Conservation (phyloP, 1,140 invertebrate species). For the Maniola jurtina region DNA sequence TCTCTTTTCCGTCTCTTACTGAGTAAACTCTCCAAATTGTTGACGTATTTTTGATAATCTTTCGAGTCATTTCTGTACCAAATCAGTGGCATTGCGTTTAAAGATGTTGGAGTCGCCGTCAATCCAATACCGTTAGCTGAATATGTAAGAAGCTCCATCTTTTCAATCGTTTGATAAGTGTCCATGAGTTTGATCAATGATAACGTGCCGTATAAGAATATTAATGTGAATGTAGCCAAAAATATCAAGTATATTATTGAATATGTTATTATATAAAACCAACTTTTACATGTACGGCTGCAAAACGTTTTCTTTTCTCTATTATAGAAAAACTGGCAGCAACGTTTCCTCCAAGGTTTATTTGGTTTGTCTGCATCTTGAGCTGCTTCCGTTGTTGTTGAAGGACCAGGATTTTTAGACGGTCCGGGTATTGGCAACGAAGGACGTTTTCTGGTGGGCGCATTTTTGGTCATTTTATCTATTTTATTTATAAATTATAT, state of each 20-base stretch:
- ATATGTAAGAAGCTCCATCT: conserved; percentile 43
- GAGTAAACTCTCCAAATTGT: conserved; percentile 42
- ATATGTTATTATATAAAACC: conserved; percentile 52
- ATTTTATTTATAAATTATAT: neutral
- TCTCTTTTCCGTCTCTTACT: conserved; percentile 40
- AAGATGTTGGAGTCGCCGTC: conserved; percentile 53
- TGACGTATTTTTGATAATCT: conserved; percentile 57
- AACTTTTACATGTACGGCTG: conserved; percentile 49
- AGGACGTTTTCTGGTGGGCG: conserved; percentile 18
- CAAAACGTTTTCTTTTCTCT: conserved; percentile 47
- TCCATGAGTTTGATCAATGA: conserved; percentile 38
- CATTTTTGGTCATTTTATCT: neutral
- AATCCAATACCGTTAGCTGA: conserved; percentile 52
- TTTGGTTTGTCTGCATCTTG: neutral
- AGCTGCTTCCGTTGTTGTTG: neutral
- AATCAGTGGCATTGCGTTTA: conserved; percentile 50
- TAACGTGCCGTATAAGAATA: conserved; percentile 51
- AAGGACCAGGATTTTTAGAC: conserved; percentile 21
- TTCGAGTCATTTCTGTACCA: conserved; percentile 46
- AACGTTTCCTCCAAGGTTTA: conserved; percentile 30
- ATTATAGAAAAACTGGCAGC: conserved; percentile 44
- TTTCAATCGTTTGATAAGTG: conserved; percentile 38
- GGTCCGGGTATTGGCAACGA: conserved; percentile 25
- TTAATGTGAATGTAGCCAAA: conserved; percentile 51
- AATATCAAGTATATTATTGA: conserved; percentile 61